phyloP scores from a whole-genome alignment of 2,113 vertebrate species.

The Nannobrachium achirus region DNA sequence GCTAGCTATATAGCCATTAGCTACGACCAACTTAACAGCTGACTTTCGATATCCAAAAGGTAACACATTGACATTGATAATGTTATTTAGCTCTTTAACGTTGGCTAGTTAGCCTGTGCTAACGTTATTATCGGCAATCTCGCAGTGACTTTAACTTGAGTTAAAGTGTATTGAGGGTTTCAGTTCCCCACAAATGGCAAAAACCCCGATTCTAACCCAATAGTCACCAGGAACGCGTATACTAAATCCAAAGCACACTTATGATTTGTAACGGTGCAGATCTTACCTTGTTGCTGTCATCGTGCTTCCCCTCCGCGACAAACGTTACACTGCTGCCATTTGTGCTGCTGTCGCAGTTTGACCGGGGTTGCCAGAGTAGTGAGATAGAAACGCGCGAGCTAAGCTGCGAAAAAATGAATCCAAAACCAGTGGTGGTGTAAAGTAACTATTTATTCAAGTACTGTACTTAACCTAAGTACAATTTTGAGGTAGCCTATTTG shows the following conservation, averaged over 20 bases:
- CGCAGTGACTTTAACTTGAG: slow-evolving; percentile 57
- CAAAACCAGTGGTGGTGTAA: neutral
- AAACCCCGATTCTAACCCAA: neutral
- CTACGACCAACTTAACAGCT: slow-evolving; percentile 11
- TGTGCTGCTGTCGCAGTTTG: slow-evolving; percentile 79
- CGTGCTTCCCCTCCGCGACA: slow-evolving; percentile 66
- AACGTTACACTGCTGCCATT: slow-evolving; percentile 68
- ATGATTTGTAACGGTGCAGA: slow-evolving; percentile 35
- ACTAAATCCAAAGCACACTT: neutral
- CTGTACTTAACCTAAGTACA: no score
- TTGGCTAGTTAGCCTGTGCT: slow-evolving; percentile 40
- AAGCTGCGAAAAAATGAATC: slow-evolving; percentile 3
- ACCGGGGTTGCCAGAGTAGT: slow-evolving; percentile 72
- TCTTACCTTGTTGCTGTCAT: slow-evolving; percentile 74
- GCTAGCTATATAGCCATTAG: slow-evolving; percentile 3
- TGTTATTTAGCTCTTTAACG: slow-evolving; percentile 50
- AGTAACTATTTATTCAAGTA: no score
- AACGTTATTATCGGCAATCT: slow-evolving; percentile 49
- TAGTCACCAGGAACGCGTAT: neutral
- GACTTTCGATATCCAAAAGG: slow-evolving; percentile 27
- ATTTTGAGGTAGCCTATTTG: no score
- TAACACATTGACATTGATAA: slow-evolving; percentile 51
- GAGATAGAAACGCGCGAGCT: slow-evolving; percentile 55
- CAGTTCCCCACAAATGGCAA: slow-evolving; percentile 1
- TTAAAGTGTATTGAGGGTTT: slow-evolving; percentile 26